Conservation (phyloP, 2,797 vertebrate species). For the Hozukius guyotensis region DNA sequence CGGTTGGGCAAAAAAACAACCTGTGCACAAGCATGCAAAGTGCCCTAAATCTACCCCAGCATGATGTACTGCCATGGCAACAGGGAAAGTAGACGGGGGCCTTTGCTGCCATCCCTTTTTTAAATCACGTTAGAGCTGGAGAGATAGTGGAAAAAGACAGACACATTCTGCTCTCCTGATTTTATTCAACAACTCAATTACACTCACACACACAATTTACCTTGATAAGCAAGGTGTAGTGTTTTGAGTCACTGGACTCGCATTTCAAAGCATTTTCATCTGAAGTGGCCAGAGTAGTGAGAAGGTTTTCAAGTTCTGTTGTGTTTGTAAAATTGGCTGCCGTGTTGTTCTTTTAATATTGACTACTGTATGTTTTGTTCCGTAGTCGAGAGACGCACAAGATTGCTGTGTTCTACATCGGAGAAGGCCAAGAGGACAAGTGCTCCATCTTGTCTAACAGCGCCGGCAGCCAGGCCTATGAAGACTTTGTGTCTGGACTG, state of each 20-base stretch:
- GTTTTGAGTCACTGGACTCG: constrained; percentile 12
- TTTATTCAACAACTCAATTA: constrained; percentile 25
- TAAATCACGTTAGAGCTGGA: constrained; percentile 20
- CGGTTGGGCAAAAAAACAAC: constrained; percentile 67
- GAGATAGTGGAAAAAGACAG: not conserved
- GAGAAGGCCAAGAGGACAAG: constrained; percentile 98
- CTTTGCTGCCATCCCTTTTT: constrained; percentile 26
- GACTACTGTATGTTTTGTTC: constrained; percentile 5
- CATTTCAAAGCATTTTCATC: constrained; percentile 14
- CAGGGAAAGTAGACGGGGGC: constrained; percentile 41
- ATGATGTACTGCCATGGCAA: constrained; percentile 67
- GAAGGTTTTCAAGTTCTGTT: constrained; percentile 21
- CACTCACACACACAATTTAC: not conserved
- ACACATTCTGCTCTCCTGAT: not conserved
- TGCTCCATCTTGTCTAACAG: constrained; percentile 95
- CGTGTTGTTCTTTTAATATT: constrained; percentile 5
- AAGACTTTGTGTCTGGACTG: constrained; percentile 97
- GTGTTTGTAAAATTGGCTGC: not conserved
- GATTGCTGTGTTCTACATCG: constrained; percentile 98
- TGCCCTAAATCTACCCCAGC: constrained; percentile 58
- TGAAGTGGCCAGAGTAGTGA: not conserved
- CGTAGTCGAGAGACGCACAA: constrained; percentile 97
- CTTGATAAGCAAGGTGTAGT: not conserved
- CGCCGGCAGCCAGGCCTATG: constrained; percentile 93
- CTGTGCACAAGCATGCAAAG: constrained; percentile 72